Evolutionary conservation across 2,888 invertebrate genomes (phyloP).

Genomic region (Elmis aenea): DNA sequence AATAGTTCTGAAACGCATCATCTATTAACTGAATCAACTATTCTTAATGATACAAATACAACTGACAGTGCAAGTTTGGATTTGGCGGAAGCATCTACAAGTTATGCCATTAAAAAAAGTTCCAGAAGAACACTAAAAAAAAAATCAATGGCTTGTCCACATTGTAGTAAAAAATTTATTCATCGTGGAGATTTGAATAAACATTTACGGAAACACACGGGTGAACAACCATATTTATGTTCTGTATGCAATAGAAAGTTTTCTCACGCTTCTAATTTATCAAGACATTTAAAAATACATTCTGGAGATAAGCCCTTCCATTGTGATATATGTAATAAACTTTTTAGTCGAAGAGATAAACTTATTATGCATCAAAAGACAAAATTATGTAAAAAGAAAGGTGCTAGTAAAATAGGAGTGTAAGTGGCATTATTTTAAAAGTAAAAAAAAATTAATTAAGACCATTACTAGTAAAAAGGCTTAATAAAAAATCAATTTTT

Average conservation of each 20-base stretch:
- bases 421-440: no score
- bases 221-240: constrained; percentile 41
- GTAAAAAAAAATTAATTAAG: no score
- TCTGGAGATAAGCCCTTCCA: constrained; percentile 68
- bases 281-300: constrained; percentile 71
- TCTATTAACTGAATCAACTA: not conserved
- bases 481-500: no score
- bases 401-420: no score
- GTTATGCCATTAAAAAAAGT: not conserved
- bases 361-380: constrained; percentile 38
- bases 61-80: not conserved
- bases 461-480: no score
- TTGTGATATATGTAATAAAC: constrained; percentile 38
- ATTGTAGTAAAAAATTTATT: constrained; percentile 38
- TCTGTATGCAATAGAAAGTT: constrained; percentile 37
- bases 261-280: constrained; percentile 60
- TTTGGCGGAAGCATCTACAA: constrained; percentile 4
- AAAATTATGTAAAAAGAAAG: constrained; percentile 29
- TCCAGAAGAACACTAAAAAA: not conserved
- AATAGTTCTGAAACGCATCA: not conserved
- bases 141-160: constrained; percentile 32
- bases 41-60: not conserved
- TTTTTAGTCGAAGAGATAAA: constrained; percentile 42
- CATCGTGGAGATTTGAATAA: constrained; percentile 44
- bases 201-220: constrained; percentile 41